Conservation (phyloP, 2,797 vertebrate genomes). For the Peromyscus aztecus region DNA sequence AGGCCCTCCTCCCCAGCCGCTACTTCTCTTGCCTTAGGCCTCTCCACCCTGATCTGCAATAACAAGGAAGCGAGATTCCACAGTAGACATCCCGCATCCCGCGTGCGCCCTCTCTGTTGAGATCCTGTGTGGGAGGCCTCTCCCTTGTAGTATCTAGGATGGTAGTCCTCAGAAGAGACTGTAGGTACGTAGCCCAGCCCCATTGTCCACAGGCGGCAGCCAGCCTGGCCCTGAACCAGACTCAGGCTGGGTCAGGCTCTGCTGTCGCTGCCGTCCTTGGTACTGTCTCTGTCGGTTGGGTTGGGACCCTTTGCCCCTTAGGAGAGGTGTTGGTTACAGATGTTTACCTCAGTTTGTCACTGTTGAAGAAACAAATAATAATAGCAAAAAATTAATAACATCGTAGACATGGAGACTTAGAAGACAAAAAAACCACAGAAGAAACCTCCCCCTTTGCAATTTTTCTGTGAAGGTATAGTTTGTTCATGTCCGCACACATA, state of each 20-base stretch:
- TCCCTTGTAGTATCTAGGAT: conserved; percentile 82
- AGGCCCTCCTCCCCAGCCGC: conserved; percentile 83
- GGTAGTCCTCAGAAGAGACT: conserved; percentile 70
- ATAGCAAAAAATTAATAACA: conserved; percentile 78
- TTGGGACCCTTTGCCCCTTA: conserved; percentile 83
- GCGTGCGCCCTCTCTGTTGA: neutral
- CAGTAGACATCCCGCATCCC: conserved; percentile 75
- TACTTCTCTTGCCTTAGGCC: conserved; percentile 90
- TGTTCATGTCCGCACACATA: neutral
- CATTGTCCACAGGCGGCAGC: neutral
- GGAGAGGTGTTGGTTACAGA: conserved; percentile 88
- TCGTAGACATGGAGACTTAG: conserved; percentile 73
- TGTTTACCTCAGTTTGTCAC: conserved; percentile 90
- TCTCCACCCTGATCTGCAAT: conserved; percentile 90
- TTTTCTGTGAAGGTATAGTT: conserved; percentile 59
- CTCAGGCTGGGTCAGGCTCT: neutral
- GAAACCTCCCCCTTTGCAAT: neutral
- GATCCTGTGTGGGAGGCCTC: conserved; percentile 62
- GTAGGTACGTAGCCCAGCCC: conserved; percentile 63
- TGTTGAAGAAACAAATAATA: conserved; percentile 84
- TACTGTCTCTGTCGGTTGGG: conserved; percentile 65
- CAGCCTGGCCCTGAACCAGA: neutral
- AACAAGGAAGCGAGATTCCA: conserved; percentile 88
- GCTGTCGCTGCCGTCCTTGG: neutral
- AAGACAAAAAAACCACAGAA: conserved; percentile 43